Evolutionary conservation across 2,113 vertebrate genomes (phyloP), one percentile per base, ranked within the genome.

Genomic region (Rhinolophus sinicus): DNA sequence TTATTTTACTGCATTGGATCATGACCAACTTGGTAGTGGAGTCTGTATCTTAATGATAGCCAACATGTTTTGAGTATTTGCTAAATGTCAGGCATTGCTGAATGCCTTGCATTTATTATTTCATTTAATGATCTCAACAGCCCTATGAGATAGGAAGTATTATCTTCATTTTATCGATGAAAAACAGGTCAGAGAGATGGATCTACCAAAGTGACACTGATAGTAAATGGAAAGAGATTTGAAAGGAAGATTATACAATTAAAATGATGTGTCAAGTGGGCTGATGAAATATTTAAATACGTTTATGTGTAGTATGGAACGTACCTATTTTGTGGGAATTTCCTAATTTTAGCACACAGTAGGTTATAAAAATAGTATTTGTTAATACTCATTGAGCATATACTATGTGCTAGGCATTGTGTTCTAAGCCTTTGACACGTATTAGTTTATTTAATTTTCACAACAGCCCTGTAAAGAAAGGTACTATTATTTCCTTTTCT

Each of bases 401-500:
- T 70, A 65, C 15, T 76, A 15, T 70, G 12, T 82, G 60, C 12
- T 75, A 47, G 38, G 28, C 44, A 67, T 95, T 73, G 26, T 95
- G 35, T 95, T 88, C 1, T 82, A 69, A 75, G 58, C 30, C 14
- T 4, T 75, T 81, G 60, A 72, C 13, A 65, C 16, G 13, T 65
- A 47, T 60, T 78, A 47, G 30, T 4, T 77, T 92, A 70, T 73
- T 86, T 95, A 87, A 83, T 95, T 93, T 96, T 93, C 22, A 87
- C 38, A 50, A 13, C 22, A 60, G 12, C 56, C 54, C 6, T 82
- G 3, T 94, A 82, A 89, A 81, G 73, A 54, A 78, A 76, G 44
- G 7, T 56, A 47, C 35, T 54, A 5, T 52, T 26, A n/a, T 69
- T 84, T 90, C 22, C 56, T 82, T n/a, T 22, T 84, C 94, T 75